These are phyloP conservation scores for Formica aserva DNA, from an alignment of 2,888 invertebrate species.

Conservation along the genomic window DNA sequence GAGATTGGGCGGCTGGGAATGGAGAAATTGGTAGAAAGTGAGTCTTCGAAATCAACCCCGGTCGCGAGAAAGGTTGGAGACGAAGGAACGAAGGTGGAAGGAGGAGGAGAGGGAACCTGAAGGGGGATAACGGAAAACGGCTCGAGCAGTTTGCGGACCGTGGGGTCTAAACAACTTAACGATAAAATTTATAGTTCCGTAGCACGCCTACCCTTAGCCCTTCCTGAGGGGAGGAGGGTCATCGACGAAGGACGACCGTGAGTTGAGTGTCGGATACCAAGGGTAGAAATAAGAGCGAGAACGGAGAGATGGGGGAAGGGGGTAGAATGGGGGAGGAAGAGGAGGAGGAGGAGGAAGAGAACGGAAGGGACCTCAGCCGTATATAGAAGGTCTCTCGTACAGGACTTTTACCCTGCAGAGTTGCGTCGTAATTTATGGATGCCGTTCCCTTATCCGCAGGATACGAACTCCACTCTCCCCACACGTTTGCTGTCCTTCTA, in stretches of 20 bases:
- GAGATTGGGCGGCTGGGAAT: conserved; percentile 30
- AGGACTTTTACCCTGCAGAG: conserved; percentile 85
- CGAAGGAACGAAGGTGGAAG: not conserved
- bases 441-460: conserved; percentile 86
- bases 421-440: conserved; percentile 85
- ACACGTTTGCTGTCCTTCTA: conserved; percentile 85
- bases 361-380: conserved; percentile 73
- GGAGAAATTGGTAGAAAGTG: conserved; percentile 75
- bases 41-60: conserved; percentile 80
- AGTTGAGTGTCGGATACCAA: conserved; percentile 49
- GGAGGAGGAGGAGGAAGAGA: not conserved
- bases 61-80: conserved; percentile 48
- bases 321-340: conserved; percentile 1
- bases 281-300: conserved; percentile 60
- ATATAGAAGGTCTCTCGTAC: conserved; percentile 83
- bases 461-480: conserved; percentile 84
- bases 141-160: conserved; percentile 81
- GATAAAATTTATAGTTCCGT: conserved; percentile 85
- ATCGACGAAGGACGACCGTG: conserved; percentile 41
- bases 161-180: conserved; percentile 85
- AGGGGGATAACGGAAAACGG: conserved; percentile 61
- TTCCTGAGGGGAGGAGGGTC: conserved; percentile 64
- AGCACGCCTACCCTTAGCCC: conserved; percentile 83
- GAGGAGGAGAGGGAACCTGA: not conserved
- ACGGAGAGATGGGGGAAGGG: conserved; percentile 35